Percentiles rank a stretch among this genome's conserved stretches.
Evolutionary conservation across 2,888 invertebrate species (phyloP).

Genomic region (Drepanosiphum platanoidis): DNA sequence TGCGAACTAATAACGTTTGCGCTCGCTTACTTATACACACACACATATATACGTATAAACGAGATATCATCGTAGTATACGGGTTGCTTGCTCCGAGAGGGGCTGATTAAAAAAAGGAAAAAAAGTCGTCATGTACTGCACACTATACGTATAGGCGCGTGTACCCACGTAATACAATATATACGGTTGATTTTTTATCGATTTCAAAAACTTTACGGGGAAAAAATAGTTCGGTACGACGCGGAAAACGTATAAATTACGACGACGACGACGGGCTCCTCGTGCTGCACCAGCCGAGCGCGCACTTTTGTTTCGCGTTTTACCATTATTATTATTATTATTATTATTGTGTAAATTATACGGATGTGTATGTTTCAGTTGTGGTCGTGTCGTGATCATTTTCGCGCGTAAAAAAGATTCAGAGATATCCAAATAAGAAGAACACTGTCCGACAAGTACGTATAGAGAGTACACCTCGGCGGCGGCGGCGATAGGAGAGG

Average conservation of each 20-base stretch:
- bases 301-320: too few relatives aligned
- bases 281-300: too few relatives aligned
- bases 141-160: neutral
- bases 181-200: neutral
- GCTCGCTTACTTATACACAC: neutral
- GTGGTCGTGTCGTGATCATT: constrained; percentile 29
- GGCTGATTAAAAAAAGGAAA: neutral
- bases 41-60: neutral
- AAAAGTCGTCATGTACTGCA: neutral
- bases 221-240: constrained; percentile 5
- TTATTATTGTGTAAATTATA: neutral
- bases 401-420: constrained; percentile 31
- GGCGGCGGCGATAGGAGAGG: too few relatives aligned
- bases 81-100: neutral
- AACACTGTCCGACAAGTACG: constrained; percentile 32
- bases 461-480: neutral
- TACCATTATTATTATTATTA: too few relatives aligned
- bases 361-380: neutral
- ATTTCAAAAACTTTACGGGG: constrained; percentile 4
- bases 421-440: constrained; percentile 50
- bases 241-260: constrained; percentile 44
- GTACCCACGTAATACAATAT: neutral
- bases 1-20: constrained; percentile 6
- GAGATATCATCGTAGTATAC: neutral
- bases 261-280: too few relatives aligned